Percentiles rank a stretch among this genome's conserved stretches.
phyloP scores from a whole-genome alignment of 2,113 vertebrate genomes.

The Fukomys damarensis region DNA sequence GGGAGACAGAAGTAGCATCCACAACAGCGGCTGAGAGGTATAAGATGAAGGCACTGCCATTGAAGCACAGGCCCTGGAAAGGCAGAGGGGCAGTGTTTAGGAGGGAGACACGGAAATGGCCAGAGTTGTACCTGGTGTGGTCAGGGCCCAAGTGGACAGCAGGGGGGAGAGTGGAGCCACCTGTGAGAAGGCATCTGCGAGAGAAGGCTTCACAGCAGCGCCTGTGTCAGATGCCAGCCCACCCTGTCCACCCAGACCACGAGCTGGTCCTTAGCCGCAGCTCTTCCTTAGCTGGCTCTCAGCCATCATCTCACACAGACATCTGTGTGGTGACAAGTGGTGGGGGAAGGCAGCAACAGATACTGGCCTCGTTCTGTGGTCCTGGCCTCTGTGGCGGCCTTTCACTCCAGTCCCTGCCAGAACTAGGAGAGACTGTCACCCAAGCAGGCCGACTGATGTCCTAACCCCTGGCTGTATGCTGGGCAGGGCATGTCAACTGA shows the following conservation, averaged over 20 bases:
- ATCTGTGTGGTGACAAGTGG: background rate
- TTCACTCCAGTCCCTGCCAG: background rate
- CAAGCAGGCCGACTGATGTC: background rate
- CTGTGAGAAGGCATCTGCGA: background rate
- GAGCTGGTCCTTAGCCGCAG: background rate
- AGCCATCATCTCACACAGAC: background rate
- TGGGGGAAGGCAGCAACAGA: background rate
- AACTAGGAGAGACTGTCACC: background rate
- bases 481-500: background rate
- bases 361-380: background rate
- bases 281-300: background rate
- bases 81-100: background rate
- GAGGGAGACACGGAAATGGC: fast-evolving
- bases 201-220: background rate
- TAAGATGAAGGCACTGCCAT: constrained; percentile 90
- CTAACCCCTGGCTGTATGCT: background rate
- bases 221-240: background rate
- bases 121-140: fast-evolving
- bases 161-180: too few relatives aligned
- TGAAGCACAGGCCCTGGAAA: constrained; percentile 91
- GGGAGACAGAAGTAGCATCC: constrained; percentile 87
- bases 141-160: background rate
- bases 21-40: constrained; percentile 93
- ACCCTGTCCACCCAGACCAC: background rate
- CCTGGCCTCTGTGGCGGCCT: fast-evolving